Conservation (phyloP, 2,797 vertebrate species). For the Hemitrygon akajei region DNA sequence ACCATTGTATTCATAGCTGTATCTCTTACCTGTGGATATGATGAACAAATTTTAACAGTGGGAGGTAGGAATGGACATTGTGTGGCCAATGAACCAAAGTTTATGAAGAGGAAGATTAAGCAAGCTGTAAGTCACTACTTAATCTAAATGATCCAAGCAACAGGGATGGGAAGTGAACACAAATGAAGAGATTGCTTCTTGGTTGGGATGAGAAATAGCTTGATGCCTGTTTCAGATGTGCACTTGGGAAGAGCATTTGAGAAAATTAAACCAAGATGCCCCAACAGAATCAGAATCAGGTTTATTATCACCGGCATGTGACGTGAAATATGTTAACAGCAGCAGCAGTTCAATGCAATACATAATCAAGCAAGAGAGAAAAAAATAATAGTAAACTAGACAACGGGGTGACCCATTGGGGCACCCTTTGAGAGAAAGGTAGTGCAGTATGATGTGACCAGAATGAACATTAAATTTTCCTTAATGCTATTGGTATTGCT, state of each 20-base stretch:
- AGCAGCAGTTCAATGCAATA: too few species aligned
- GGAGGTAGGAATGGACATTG: not conserved
- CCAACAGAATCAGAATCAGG: not conserved
- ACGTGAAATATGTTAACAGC: too few species aligned
- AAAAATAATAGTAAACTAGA: too few species aligned
- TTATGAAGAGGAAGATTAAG: not conserved
- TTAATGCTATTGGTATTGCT: too few species aligned
- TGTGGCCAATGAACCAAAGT: not conserved
- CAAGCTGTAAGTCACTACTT: not conserved
- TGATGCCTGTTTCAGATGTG: not conserved
- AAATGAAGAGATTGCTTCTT: not conserved
- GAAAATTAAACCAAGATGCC: not conserved
- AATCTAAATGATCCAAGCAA: not conserved
- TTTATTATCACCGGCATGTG: too few species aligned
- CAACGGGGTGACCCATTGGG: too few species aligned
- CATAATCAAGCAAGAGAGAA: too few species aligned
- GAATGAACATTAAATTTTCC: too few species aligned
- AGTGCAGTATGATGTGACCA: too few species aligned
- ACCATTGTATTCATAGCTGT: conserved; percentile 73
- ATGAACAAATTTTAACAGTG: not conserved
- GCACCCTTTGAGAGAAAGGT: too few species aligned
- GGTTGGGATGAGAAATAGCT: not conserved
- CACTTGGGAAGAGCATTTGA: not conserved
- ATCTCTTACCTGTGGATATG: conserved; percentile 75
- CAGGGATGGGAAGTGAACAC: not conserved